Evolutionary conservation across 2,113 vertebrate species (phyloP).

Genomic region (Perca flavescens): DNA sequence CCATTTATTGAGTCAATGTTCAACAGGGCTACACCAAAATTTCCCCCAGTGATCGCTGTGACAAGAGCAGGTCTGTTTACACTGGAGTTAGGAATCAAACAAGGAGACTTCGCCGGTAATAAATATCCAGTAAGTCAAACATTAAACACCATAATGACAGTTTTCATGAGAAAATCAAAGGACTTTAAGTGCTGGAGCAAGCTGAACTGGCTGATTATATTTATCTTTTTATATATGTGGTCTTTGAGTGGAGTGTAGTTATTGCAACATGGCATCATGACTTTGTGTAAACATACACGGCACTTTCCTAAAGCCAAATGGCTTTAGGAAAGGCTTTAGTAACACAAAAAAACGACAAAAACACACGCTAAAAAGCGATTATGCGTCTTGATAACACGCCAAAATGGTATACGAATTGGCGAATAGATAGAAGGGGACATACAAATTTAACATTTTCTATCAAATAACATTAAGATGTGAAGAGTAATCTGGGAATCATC

Average conservation of each 20-base stretch:
- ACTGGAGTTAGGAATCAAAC: constrained; percentile 14
- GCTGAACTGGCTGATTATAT: not conserved
- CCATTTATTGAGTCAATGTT: constrained; percentile 72
- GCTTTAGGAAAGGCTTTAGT: too few species aligned
- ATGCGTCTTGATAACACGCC: too few species aligned
- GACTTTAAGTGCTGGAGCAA: not conserved
- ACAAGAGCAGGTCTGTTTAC: constrained; percentile 45
- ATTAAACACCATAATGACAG: not conserved
- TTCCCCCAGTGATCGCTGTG: constrained; percentile 22
- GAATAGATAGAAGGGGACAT: not conserved
- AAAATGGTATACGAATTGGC: too few species aligned
- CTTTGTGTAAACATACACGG: too few species aligned
- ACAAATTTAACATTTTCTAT: constrained; percentile 3
- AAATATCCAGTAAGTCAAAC: not conserved
- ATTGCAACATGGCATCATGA: too few species aligned
- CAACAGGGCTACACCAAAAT: constrained; percentile 42
- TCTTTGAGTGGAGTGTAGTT: not conserved
- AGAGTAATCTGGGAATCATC: not conserved
- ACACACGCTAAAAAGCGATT: too few species aligned
- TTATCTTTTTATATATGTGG: not conserved
- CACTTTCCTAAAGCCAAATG: too few species aligned
- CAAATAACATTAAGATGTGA: not conserved
- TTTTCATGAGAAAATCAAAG: not conserved
- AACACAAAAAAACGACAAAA: too few species aligned
- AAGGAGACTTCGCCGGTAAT: constrained; percentile 7